Evolutionary conservation across 2,113 vertebrate species (phyloP).

Genomic region (Azemiops feae): DNA sequence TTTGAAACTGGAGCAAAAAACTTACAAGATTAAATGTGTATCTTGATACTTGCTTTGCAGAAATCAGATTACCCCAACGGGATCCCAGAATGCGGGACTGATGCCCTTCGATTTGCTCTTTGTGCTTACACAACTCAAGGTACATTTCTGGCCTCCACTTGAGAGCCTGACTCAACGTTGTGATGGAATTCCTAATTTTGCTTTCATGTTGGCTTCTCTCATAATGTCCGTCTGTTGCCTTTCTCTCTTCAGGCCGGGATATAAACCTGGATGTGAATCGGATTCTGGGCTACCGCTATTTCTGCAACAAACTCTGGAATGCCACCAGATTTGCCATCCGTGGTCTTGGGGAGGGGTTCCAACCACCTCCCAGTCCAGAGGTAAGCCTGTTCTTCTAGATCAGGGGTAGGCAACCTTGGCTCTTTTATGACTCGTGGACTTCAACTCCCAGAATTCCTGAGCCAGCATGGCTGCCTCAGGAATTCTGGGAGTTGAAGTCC

Average conservation of each 20-base stretch:
- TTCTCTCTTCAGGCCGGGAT: slow-evolving; percentile 77
- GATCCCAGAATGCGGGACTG: slow-evolving; percentile 87
- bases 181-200: background rate
- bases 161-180: rapidly evolving
- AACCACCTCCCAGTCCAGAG: slow-evolving; percentile 72
- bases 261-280: slow-evolving; percentile 94
- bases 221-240: background rate
- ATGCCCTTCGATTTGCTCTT: slow-evolving; percentile 86
- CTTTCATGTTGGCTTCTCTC: too few relatives aligned
- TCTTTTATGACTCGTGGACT: too few relatives aligned
- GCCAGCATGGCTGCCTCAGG: too few relatives aligned
- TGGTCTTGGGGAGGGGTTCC: slow-evolving; percentile 79
- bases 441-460: too few relatives aligned
- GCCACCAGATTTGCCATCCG: slow-evolving; percentile 88
- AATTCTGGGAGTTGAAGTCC: too few relatives aligned
- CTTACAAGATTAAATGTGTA: background rate
- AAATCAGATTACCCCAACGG: slow-evolving; percentile 83
- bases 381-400: slow-evolving; percentile 56
- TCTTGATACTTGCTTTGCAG: slow-evolving; percentile 58
- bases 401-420: too few relatives aligned
- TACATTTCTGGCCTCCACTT: slow-evolving; percentile 32
- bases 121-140: slow-evolving; percentile 87
- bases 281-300: slow-evolving; percentile 89
- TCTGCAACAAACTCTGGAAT: slow-evolving; percentile 96
- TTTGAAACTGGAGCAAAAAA: background rate